A percentile compares a stretch with the other conserved stretches of the same genome.
Conservation (phyloP, 2,113 vertebrate species). For the Anas platyrhynchos region DNA sequence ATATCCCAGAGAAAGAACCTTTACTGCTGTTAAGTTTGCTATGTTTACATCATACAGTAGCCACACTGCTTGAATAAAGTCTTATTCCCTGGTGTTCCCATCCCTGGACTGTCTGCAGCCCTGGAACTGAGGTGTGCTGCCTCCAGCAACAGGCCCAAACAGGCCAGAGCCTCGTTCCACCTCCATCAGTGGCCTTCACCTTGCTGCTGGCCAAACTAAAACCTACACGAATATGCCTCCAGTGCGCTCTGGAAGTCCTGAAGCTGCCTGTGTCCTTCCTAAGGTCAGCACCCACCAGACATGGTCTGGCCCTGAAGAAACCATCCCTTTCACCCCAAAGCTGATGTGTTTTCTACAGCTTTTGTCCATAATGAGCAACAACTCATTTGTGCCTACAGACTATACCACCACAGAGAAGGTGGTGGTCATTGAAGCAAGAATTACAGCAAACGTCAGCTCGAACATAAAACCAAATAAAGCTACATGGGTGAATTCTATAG, state of each 20-base stretch:
- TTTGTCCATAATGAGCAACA: not conserved
- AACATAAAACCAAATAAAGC: not conserved
- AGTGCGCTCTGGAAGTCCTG: not conserved
- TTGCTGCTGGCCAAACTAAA: not conserved
- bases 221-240: accelerated
- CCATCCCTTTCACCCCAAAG: not conserved
- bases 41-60: not conserved
- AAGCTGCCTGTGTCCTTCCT: not conserved
- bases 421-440: not conserved
- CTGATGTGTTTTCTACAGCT: not conserved
- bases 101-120: not conserved
- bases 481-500: not conserved
- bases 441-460: not conserved
- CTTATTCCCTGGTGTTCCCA: not conserved
- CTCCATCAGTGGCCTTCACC: not conserved
- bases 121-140: not conserved
- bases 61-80: not conserved
- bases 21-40: not conserved
- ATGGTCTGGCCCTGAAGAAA: not conserved
- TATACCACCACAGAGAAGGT: not conserved
- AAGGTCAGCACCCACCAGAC: not conserved
- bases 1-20: not conserved
- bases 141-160: not conserved
- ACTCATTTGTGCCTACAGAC: not conserved
- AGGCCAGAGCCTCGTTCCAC: not conserved